Evolutionary conservation across 2,888 invertebrate species (phyloP).

Genomic region (Lasioglossum leucozonium): DNA sequence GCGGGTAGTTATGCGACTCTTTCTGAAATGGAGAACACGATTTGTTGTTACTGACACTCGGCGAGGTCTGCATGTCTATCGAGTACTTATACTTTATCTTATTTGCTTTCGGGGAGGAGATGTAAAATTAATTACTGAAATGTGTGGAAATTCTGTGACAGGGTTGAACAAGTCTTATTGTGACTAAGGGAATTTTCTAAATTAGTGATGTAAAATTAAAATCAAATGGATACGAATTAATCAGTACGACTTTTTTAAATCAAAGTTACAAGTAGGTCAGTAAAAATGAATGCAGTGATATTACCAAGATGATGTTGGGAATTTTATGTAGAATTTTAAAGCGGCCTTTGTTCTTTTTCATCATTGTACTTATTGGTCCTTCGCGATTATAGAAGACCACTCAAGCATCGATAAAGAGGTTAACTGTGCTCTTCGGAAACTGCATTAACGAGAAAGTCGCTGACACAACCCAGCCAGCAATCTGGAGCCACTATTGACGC

Average conservation of each 20-base stretch:
- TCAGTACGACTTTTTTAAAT: not conserved
- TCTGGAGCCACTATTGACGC: conserved; percentile 68
- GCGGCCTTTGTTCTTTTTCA: not conserved
- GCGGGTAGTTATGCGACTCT: not conserved
- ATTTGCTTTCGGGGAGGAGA: not conserved
- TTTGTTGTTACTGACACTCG: not conserved
- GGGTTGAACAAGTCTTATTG: not conserved
- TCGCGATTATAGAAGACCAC: conserved; percentile 3
- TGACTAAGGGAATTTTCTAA: not conserved
- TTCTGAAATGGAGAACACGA: not conserved
- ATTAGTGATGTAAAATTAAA: not conserved
- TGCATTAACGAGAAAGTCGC: conserved; percentile 53
- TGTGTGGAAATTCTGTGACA: too few relatives aligned
- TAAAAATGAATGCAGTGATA: not conserved
- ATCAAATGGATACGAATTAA: not conserved
- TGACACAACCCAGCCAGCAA: conserved; percentile 62
- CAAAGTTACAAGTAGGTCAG: not conserved
- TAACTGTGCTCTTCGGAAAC: conserved; percentile 43
- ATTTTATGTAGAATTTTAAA: not conserved
- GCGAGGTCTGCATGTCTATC: not conserved
- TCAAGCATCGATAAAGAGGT: conserved; percentile 60
- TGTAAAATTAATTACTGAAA: too few relatives aligned
- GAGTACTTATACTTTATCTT: not conserved
- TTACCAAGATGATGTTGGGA: not conserved
- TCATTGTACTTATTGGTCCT: not conserved